Evolutionary conservation across 2,113 vertebrate genomes (phyloP).

Genomic region (Malaclemys terrapin): DNA sequence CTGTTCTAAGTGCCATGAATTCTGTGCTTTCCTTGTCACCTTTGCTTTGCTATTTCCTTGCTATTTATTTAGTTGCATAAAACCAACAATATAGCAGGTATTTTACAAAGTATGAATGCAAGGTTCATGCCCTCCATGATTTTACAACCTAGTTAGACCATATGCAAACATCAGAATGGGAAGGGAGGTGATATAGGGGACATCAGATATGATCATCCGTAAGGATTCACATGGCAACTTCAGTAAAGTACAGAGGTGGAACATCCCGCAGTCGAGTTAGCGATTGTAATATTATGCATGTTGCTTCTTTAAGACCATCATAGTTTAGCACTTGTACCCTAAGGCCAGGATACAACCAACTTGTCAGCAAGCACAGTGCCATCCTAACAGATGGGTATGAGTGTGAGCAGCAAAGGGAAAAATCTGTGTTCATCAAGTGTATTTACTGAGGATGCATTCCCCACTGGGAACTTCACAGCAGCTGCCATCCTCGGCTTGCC

Average conservation of each 20-base stretch:
- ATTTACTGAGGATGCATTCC: background rate
- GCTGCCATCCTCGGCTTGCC: background rate
- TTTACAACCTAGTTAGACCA: background rate
- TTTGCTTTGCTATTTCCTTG: background rate
- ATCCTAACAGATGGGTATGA: background rate
- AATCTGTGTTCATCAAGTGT: background rate
- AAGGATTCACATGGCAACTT: background rate
- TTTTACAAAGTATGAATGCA: background rate
- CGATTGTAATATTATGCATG: fast-evolving
- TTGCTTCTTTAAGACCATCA: background rate
- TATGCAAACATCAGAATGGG: background rate
- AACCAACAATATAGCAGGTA: background rate
- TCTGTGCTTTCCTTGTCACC: background rate
- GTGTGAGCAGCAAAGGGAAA: background rate
- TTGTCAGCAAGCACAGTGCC: background rate
- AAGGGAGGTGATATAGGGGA: fast-evolving
- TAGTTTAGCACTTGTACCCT: background rate
- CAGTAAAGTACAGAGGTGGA: background rate
- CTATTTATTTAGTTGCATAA: background rate
- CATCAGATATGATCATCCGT: fast-evolving
- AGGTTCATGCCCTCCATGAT: background rate
- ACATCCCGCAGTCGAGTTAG: background rate
- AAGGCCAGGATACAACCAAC: background rate
- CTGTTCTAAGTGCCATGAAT: background rate
- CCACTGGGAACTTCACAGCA: background rate